Percentiles rank a stretch among this genome's conserved stretches.
Evolutionary conservation across 2,797 vertebrate species (phyloP).

Genomic region (Hipposideros larvatus): DNA sequence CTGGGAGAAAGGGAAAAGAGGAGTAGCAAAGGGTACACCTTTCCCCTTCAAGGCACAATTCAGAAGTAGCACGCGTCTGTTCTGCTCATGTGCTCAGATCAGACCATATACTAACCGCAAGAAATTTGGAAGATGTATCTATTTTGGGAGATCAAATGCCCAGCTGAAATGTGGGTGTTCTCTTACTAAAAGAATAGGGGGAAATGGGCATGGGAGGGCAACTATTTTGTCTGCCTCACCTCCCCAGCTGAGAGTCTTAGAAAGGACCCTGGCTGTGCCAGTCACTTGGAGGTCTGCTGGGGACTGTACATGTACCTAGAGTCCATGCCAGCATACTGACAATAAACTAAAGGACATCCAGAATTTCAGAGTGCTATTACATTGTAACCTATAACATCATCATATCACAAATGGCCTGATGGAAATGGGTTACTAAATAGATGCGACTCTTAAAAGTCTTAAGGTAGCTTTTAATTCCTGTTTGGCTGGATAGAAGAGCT

Average conservation of each 20-base stretch:
- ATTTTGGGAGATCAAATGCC: background rate
- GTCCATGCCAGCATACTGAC: rapidly evolving
- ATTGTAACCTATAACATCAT: background rate
- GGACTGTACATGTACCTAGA: background rate
- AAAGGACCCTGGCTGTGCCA: background rate
- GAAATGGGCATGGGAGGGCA: background rate
- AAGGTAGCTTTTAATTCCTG: background rate
- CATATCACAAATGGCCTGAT: no score
- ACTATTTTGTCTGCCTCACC: background rate
- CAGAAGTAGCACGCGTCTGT: background rate
- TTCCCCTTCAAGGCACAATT: background rate
- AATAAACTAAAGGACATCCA: background rate
- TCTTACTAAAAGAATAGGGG: background rate
- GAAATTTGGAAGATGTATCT: background rate
- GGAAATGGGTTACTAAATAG: background rate
- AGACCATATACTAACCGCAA: background rate
- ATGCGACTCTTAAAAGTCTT: background rate
- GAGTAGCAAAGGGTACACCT: background rate
- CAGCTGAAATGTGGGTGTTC: background rate
- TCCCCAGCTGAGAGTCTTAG: background rate
- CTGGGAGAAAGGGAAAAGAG: background rate
- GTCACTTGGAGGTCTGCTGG: background rate
- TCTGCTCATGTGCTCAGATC: background rate
- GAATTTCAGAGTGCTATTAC: background rate
- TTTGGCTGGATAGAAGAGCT: background rate